Evolutionary conservation across 2,113 vertebrate genomes (phyloP).

Genomic region (Terrapene triunguis): DNA sequence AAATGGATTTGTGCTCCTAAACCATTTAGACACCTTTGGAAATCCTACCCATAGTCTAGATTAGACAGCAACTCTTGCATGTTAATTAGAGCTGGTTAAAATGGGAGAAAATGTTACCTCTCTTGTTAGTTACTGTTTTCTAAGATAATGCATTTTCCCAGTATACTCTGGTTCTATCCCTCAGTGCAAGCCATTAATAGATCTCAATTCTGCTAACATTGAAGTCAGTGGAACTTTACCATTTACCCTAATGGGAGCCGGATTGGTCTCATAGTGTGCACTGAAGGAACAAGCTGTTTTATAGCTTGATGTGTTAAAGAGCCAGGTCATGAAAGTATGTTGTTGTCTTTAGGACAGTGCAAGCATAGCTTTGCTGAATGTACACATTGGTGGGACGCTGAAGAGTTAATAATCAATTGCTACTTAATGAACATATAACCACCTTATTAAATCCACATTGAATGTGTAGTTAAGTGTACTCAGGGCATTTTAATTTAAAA

Average conservation of each 20-base stretch:
- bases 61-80: background rate
- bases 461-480: slow-evolving; percentile 43
- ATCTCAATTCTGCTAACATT: background rate
- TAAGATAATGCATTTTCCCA: background rate
- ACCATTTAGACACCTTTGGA: background rate
- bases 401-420: slow-evolving; percentile 58
- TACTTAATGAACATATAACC: slow-evolving; percentile 39
- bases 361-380: background rate
- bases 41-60: background rate
- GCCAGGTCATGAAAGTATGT: background rate
- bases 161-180: background rate
- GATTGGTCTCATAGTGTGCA: background rate
- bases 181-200: background rate
- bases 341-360: background rate
- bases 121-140: background rate
- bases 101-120: background rate
- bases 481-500: slow-evolving; percentile 52
- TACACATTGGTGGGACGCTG: background rate
- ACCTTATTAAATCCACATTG: slow-evolving; percentile 32
- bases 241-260: background rate
- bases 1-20: background rate
- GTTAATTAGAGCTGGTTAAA: background rate
- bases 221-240: background rate
- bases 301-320: background rate
- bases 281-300: background rate